Evolutionary conservation across 2,888 invertebrate genomes (phyloP).

Genomic region (Muscina levida): DNA sequence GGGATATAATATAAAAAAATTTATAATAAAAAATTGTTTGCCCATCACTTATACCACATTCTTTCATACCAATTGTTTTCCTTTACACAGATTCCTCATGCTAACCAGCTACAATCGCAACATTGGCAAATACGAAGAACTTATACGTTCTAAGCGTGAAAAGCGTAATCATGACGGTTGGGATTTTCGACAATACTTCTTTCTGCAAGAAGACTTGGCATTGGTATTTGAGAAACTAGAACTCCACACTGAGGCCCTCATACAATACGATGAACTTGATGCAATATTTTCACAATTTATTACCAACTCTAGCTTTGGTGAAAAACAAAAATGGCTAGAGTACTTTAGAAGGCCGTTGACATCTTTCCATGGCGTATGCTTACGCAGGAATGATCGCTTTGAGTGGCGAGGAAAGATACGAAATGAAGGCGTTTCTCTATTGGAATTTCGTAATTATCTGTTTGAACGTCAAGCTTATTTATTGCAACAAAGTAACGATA

Average conservation of each 20-base stretch:
- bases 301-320: constrained; percentile 94
- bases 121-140: constrained; percentile 92
- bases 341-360: constrained; percentile 90
- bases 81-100: constrained; percentile 81
- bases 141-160: constrained; percentile 93
- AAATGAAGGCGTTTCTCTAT: constrained; percentile 83
- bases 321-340: constrained; percentile 91
- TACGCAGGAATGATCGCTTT: constrained; percentile 83
- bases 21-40: too few species aligned
- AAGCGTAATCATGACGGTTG: constrained; percentile 93
- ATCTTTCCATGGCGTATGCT: constrained; percentile 90
- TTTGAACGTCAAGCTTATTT: constrained; percentile 96
- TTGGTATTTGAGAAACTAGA: constrained; percentile 97
- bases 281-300: constrained; percentile 98
- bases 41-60: too few species aligned
- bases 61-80: too few species aligned
- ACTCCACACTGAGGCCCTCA: constrained; percentile 94
- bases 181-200: constrained; percentile 97
- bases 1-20: too few species aligned
- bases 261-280: constrained; percentile 98
- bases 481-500: constrained; percentile 80
- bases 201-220: constrained; percentile 96
- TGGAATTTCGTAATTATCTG: constrained; percentile 96
- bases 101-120: constrained; percentile 93
- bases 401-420: constrained; percentile 79